phyloP scores from a whole-genome alignment of 2,888 invertebrate species.

The Leptinotarsa tumamoca region DNA sequence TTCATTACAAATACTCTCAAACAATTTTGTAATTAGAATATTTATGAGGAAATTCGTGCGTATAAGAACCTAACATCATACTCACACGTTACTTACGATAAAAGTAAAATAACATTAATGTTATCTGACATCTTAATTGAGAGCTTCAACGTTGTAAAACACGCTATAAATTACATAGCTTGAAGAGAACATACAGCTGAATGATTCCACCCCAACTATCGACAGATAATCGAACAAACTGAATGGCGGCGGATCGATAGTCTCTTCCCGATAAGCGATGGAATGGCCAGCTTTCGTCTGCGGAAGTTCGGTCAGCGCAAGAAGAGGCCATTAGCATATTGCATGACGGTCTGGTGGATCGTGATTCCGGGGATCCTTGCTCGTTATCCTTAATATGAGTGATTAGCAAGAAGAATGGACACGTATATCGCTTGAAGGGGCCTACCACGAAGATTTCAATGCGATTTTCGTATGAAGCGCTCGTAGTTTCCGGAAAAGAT shows the following conservation, averaged over 20 bases:
- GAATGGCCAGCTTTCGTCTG: conserved; percentile 8
- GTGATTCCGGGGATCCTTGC: conserved; percentile 47
- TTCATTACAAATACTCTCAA: no score
- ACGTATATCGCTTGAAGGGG: conserved; percentile 38
- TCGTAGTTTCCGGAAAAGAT: conserved; percentile 16
- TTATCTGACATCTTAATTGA: no score
- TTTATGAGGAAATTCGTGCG: no score
- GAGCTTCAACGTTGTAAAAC: no score
- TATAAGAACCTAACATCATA: no score
- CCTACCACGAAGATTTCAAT: conserved; percentile 38
- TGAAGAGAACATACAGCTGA: no score
- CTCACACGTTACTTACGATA: no score
- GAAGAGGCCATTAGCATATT: conserved; percentile 49
- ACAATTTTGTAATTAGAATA: no score
- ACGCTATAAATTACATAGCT: no score
- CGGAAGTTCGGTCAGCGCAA: conserved; percentile 19
- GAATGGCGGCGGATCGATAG: background rate
- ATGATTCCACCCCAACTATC: background rate
- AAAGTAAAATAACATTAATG: no score
- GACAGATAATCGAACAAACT: background rate
- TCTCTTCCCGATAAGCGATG: conserved; percentile 7
- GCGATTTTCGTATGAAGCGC: conserved; percentile 4
- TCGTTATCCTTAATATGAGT: conserved; percentile 55
- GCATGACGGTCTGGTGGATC: conserved; percentile 47
- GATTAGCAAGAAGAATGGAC: conserved; percentile 50